phyloP scores from a whole-genome alignment of 2,113 vertebrate genomes.

The Scartelaos histophorus region DNA sequence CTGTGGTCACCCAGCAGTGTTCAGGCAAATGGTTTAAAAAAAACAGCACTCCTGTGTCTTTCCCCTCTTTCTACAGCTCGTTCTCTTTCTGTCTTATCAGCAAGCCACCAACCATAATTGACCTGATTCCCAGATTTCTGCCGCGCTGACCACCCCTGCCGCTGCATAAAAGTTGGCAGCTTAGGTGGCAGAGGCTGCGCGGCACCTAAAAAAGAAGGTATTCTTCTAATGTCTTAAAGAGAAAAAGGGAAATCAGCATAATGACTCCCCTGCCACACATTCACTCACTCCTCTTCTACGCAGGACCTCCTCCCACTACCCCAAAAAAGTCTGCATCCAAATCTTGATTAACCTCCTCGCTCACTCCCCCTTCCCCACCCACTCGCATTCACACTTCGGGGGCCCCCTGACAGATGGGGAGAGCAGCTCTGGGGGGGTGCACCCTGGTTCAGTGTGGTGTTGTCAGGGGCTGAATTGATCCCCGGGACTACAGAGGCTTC shows the following conservation, averaged over 20 bases:
- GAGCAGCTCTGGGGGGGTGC: slow-evolving; percentile 74
- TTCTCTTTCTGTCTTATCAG: slow-evolving; percentile 70
- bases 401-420: slow-evolving; percentile 86
- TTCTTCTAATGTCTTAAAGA: slow-evolving; percentile 78
- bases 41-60: slow-evolving; percentile 67
- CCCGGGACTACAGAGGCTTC: slow-evolving; percentile 78
- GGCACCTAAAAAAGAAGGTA: slow-evolving; percentile 73
- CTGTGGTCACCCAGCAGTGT: slow-evolving; percentile 47
- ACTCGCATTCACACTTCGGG: slow-evolving; percentile 78
- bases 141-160: slow-evolving; percentile 77
- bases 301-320: slow-evolving; percentile 63
- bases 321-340: slow-evolving; percentile 61
- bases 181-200: slow-evolving; percentile 77
- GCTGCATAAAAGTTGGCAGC: slow-evolving; percentile 81
- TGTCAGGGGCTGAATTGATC: slow-evolving; percentile 84
- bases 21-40: slow-evolving; percentile 60
- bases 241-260: slow-evolving; percentile 84
- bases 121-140: slow-evolving; percentile 81
- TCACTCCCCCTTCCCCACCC: slow-evolving; percentile 74
- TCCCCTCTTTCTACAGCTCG: slow-evolving; percentile 51
- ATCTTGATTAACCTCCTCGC: slow-evolving; percentile 81
- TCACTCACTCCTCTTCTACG: slow-evolving; percentile 53
- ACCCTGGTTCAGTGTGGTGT: slow-evolving; percentile 80
- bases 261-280: slow-evolving; percentile 81
- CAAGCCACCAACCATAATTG: slow-evolving; percentile 82